phyloP scores from a whole-genome alignment of 2,113 vertebrate species.

The Sporophila hypoxantha region DNA sequence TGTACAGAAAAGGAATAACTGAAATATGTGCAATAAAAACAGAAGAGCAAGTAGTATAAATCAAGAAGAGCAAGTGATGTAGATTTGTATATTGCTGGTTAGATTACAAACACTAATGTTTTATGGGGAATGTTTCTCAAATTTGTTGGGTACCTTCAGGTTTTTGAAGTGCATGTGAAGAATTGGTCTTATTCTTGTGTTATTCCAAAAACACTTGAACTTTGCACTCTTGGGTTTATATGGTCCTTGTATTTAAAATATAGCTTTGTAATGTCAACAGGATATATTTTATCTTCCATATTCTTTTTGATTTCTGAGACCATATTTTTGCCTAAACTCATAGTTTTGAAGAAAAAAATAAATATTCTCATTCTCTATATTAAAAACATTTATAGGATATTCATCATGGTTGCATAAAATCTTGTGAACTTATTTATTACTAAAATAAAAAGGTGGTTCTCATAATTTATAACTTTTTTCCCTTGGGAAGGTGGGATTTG shows the following conservation, averaged over 20 bases:
- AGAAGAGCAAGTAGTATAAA: background rate
- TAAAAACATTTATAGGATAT: background rate
- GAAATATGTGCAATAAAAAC: slow-evolving; percentile 36
- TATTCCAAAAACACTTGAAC: slow-evolving; percentile 1
- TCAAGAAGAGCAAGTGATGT: background rate
- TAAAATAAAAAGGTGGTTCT: background rate
- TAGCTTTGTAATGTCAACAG: background rate
- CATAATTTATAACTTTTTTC: background rate
- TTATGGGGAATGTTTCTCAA: background rate
- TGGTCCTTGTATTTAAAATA: background rate
- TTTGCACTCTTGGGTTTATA: slow-evolving; percentile 10
- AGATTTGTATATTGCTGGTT: background rate
- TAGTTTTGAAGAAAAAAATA: background rate
- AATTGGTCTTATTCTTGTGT: background rate
- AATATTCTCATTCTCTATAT: background rate
- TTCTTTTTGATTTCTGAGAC: background rate
- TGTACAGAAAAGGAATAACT: slow-evolving; percentile 39
- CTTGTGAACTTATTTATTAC: background rate
- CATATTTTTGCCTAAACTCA: background rate
- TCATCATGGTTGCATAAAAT: background rate
- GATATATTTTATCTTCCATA: background rate
- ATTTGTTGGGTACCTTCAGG: background rate
- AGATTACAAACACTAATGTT: slow-evolving; percentile 1
- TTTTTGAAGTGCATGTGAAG: background rate
- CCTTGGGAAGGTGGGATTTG: accelerated